A percentile compares a stretch with the other conserved stretches of the same genome.
These are phyloP conservation scores for Pyrocoelia pectoralis DNA, from an alignment of 2,888 invertebrate genomes.

Conservation along the genomic window DNA sequence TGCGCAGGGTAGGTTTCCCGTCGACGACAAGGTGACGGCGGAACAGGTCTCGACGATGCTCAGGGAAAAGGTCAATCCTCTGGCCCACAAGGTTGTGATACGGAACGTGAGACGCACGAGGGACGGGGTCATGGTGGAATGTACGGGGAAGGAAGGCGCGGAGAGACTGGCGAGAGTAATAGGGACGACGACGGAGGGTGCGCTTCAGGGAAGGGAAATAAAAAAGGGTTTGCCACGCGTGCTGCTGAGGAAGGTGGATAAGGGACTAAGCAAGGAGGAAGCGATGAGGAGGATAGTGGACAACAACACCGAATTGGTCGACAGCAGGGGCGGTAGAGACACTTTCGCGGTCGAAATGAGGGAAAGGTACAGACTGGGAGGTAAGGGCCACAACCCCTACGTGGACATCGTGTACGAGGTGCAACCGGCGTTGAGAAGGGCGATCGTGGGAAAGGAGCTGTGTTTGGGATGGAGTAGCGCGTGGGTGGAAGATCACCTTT, in stretches of 20 bases:
- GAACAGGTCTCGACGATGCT: too few relatives aligned
- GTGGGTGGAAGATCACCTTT: background rate
- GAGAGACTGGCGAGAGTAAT: background rate
- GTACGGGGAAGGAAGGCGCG: background rate
- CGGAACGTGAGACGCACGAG: background rate
- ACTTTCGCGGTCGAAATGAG: background rate
- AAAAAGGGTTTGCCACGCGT: background rate
- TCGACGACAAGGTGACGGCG: too few relatives aligned
- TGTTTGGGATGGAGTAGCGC: background rate
- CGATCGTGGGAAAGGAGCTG: background rate
- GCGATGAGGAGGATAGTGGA: background rate
- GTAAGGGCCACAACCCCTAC: background rate
- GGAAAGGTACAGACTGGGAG: background rate
- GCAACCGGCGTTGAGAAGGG: background rate
- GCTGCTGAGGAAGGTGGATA: background rate
- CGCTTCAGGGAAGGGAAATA: background rate
- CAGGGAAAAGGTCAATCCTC: background rate
- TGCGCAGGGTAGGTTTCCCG: too few relatives aligned
- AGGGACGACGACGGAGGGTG: background rate
- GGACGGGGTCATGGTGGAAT: background rate
- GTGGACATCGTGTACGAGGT: background rate
- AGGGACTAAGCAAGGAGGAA: background rate
- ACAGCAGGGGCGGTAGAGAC: background rate
- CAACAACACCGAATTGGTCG: background rate
- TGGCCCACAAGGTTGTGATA: background rate